Evolutionary conservation across 2,113 vertebrate species (phyloP).

Genomic region (Uria aalge): DNA sequence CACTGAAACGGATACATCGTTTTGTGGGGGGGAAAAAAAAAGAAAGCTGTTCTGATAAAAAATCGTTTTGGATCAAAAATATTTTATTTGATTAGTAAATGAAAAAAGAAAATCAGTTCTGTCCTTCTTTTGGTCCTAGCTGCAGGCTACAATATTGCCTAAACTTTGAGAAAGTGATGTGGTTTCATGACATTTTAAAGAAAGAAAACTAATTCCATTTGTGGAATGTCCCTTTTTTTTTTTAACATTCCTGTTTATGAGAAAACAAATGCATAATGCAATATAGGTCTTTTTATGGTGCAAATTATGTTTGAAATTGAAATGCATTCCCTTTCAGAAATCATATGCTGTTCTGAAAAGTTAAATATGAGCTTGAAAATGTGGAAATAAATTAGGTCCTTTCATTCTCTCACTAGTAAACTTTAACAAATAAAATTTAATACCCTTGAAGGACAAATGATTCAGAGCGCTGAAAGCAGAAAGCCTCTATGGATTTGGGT

Average conservation of each 20-base stretch:
- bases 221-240: neutral
- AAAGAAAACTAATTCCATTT: neutral
- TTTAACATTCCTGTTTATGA: slow-evolving; percentile 3
- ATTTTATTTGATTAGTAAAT: slow-evolving; percentile 37
- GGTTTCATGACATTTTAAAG: neutral
- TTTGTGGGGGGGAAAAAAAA: too few species aligned
- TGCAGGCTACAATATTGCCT: neutral
- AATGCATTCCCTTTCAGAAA: slow-evolving; percentile 36
- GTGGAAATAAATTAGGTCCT: slow-evolving; percentile 33
- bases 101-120: neutral
- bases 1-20: neutral
- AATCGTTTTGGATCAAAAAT: neutral
- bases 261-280: neutral
- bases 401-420: neutral
- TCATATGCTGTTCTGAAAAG: neutral
- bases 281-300: neutral
- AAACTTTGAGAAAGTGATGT: neutral
- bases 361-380: slow-evolving; percentile 39
- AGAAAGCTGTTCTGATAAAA: neutral
- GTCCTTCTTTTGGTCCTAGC: neutral
- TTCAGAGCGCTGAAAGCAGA: neutral
- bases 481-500: neutral
- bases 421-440: slow-evolving; percentile 41
- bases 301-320: slow-evolving; percentile 15
- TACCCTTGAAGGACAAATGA: slow-evolving; percentile 27